Evolutionary conservation across 2,797 vertebrate species (phyloP).

Genomic region (Eupleurogrammus muticus): DNA sequence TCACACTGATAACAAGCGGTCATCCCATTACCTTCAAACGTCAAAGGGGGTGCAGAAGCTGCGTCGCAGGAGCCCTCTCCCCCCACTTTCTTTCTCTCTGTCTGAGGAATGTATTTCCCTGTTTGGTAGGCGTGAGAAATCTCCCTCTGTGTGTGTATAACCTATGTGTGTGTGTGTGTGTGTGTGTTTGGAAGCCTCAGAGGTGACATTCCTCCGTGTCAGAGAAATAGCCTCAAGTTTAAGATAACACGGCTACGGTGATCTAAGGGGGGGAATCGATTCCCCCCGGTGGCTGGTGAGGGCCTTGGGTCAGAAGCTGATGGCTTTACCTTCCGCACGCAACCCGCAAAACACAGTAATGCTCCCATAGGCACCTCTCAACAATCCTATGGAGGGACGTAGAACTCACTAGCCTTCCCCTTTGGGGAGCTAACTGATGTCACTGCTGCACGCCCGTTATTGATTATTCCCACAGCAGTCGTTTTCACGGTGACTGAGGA

Average conservation of each 20-base stretch:
- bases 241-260: slow-evolving; percentile 84
- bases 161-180: slow-evolving; percentile 57
- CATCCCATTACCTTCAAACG: slow-evolving; percentile 71
- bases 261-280: slow-evolving; percentile 85
- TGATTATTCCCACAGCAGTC: background rate
- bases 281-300: slow-evolving; percentile 71
- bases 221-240: slow-evolving; percentile 85
- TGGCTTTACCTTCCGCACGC: slow-evolving; percentile 80
- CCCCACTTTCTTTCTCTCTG: slow-evolving; percentile 19
- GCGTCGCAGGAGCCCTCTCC: slow-evolving; percentile 46
- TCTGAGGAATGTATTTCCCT: slow-evolving; percentile 71
- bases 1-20: slow-evolving; percentile 79
- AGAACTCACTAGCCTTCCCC: slow-evolving; percentile 31
- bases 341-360: slow-evolving; percentile 63
- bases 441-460: background rate
- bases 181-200: slow-evolving; percentile 63
- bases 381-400: slow-evolving; percentile 30
- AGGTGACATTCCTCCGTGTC: slow-evolving; percentile 80
- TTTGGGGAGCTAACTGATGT: slow-evolving; percentile 1
- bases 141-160: slow-evolving; percentile 63
- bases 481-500: slow-evolving; percentile 14
- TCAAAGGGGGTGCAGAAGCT: slow-evolving; percentile 66
- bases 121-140: slow-evolving; percentile 77
- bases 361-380: slow-evolving; percentile 42
- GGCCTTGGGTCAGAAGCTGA: slow-evolving; percentile 80